These are phyloP conservation scores for Ophonus ardosiacus DNA, from an alignment of 2,888 invertebrate genomes.

Conservation along the genomic window DNA sequence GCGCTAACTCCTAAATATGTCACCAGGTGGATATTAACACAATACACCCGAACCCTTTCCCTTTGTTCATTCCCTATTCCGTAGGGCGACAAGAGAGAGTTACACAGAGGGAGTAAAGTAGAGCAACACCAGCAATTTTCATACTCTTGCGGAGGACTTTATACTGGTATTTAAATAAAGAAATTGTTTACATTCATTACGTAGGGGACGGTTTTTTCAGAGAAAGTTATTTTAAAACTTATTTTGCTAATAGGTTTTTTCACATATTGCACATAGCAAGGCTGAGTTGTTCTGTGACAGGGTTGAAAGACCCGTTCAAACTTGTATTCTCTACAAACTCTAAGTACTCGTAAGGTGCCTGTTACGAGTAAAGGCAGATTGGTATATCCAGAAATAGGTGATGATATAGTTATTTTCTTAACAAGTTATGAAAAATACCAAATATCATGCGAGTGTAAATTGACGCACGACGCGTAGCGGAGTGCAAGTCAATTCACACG, in stretches of 20 bases:
- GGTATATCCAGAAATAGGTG: too few species aligned
- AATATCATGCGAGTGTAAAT: too few species aligned
- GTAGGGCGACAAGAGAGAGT: too few species aligned
- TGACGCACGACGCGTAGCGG: too few species aligned
- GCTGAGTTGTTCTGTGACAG: too few species aligned
- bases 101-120: neutral
- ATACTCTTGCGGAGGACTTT: neutral
- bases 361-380: too few species aligned
- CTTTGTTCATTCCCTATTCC: slow-evolving; percentile 2
- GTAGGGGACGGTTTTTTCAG: neutral
- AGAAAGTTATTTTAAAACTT: neutral
- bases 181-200: neutral
- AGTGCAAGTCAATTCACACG: too few species aligned
- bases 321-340: too few species aligned
- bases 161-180: neutral
- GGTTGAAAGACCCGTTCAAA: too few species aligned
- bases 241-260: neutral
- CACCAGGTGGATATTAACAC: slow-evolving; percentile 39
- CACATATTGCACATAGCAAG: neutral
- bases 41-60: slow-evolving; percentile 22
- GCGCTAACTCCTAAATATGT: slow-evolving; percentile 41
- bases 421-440: too few species aligned
- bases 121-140: neutral
- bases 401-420: too few species aligned
- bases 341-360: too few species aligned